phyloP scores from a whole-genome alignment of 2,888 invertebrate genomes.

The Biston stratarius region DNA sequence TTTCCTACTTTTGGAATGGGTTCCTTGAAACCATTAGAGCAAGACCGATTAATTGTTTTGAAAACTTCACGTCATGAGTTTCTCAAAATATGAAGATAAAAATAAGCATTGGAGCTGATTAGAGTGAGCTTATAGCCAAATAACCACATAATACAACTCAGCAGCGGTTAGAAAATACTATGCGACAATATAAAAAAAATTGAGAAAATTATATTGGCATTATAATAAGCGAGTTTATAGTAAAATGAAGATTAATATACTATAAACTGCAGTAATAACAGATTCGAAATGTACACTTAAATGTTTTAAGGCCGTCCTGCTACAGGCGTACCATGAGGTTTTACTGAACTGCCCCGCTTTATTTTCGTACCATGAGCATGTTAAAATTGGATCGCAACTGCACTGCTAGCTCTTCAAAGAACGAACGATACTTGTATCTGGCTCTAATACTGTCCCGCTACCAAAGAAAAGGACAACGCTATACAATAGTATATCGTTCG shows the following conservation, averaged over 20 bases:
- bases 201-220: not conserved
- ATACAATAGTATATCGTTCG: too few relatives aligned
- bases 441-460: too few relatives aligned
- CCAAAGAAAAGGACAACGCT: too few relatives aligned
- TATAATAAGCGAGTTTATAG: not conserved
- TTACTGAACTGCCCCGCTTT: too few relatives aligned
- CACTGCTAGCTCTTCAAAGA: too few relatives aligned
- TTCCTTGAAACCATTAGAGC: constrained; percentile 4
- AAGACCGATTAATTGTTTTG: constrained; percentile 5
- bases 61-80: constrained; percentile 5
- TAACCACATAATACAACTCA: not conserved
- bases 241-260: not conserved
- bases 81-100: not conserved
- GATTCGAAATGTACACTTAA: not conserved
- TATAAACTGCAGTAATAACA: not conserved
- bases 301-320: not conserved
- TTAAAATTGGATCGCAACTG: too few relatives aligned
- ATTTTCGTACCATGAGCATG: too few relatives aligned
- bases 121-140: not conserved
- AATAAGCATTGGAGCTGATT: not conserved
- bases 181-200: not conserved
- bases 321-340: too few relatives aligned
- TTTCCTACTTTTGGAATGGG: constrained; percentile 26
- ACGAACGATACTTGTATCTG: too few relatives aligned
- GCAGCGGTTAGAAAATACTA: not conserved